Evolutionary conservation across 2,113 vertebrate genomes (phyloP).

Genomic region (Callopanchax toddi): DNA sequence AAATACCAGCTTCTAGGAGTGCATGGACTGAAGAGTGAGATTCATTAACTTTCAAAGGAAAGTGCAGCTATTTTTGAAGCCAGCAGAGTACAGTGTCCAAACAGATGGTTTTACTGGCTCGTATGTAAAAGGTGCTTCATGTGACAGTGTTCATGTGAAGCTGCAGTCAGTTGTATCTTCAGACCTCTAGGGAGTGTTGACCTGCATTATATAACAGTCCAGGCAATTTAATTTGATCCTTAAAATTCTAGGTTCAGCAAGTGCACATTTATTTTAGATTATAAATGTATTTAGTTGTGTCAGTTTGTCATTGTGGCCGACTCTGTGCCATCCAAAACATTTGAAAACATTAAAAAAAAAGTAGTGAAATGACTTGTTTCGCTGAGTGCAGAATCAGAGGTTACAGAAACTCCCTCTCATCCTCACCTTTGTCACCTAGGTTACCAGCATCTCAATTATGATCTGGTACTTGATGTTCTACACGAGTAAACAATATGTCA

Average conservation of each 20-base stretch:
- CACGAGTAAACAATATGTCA: no score
- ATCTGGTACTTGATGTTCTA: no score
- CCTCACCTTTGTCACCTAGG: background rate
- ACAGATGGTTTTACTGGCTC: conserved; percentile 20
- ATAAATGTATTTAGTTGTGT: background rate
- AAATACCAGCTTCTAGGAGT: conserved; percentile 3
- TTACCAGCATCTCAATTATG: no score
- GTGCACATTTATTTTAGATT: background rate
- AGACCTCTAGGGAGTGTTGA: conserved; percentile 6
- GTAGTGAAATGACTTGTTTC: no score
- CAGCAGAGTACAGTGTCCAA: conserved; percentile 11
- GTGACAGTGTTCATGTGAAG: background rate
- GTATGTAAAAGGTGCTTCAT: conserved; percentile 26
- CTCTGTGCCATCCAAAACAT: background rate
- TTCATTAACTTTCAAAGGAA: conserved; percentile 2
- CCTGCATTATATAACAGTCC: conserved; percentile 1
- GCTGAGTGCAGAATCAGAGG: no score
- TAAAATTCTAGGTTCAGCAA: background rate
- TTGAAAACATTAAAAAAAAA: no score
- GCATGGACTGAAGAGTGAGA: background rate
- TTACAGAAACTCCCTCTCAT: no score
- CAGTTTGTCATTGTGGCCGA: background rate
- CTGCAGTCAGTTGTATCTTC: conserved; percentile 9
- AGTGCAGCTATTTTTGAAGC: conserved; percentile 4
- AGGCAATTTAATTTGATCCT: background rate